Evolutionary conservation across 2,113 vertebrate species (phyloP), one percentile per base, ranked within the genome.

Genomic region (Stomatorhinus ivindoensis): DNA sequence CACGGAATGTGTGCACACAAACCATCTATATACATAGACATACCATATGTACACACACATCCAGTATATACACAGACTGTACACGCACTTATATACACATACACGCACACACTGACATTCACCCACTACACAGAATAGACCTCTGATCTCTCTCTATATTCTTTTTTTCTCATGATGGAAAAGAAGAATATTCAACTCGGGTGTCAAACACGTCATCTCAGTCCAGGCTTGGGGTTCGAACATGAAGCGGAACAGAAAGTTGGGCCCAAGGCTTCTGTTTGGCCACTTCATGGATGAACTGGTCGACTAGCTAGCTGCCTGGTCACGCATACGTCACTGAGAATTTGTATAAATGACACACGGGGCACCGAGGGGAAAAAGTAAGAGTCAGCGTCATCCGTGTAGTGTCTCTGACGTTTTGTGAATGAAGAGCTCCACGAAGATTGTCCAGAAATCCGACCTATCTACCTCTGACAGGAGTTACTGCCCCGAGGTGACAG

Each of bases 11-110:
- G 76, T 47, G 76, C 87, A 76, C 95, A 95, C 94, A 93, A 93
- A 94, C 92, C 86, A 92, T 95, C 95, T 96, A 93, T 96, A 95
- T 93, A 96, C 92, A 92, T 93, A 92, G 93, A 95, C 94, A 94
- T 93, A 95, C 94, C 90, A 93, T 95, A 92, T 93, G 91, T 92
- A 93, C 91, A 89, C 93, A 92, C 86, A 91, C 90, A 92, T 90
- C 91, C 92, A 91, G 92, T 93, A 95, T 96, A 94, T 95, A 95
- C 95, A 95, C 94, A 95, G 89, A 93, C 91, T 94, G 91, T 94
- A 95, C 92, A 94, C 93, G 92, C 90, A 91, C 90, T 90, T 95
- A 94, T 95, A 94, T 94, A 96, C 93, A 92, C 91, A 88, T 92
- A 93, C 92, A 93, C 93, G 93, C 91, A 94, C 91, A 58, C 88